Conservation (phyloP, 2,797 vertebrate species). For the Scarus forsteni region DNA sequence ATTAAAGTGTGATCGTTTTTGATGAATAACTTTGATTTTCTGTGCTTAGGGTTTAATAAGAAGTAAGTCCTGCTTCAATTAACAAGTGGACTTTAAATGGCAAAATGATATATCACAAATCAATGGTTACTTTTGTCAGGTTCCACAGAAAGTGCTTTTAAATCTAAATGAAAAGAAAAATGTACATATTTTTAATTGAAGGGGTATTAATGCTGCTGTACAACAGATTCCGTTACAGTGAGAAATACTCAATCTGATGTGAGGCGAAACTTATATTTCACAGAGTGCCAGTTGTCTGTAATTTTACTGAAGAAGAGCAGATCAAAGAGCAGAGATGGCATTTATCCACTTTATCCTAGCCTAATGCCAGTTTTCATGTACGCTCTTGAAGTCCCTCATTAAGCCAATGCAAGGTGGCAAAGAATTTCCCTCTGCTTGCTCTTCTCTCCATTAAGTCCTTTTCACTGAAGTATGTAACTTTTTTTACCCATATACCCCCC, state of each 20-base stretch:
- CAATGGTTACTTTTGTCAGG: not conserved
- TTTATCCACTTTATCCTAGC: conserved; percentile 67
- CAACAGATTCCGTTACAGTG: conserved; percentile 16
- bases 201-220: conserved; percentile 12
- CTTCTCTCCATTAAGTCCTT: conserved; percentile 44
- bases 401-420: conserved; percentile 61
- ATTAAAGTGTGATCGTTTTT: not conserved
- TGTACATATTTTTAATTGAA: not conserved
- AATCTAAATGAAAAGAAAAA: conserved; percentile 1
- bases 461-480: conserved; percentile 44
- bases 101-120: not conserved
- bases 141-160: not conserved
- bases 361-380: conserved; percentile 67
- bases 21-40: not conserved
- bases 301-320: conserved; percentile 46
- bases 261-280: conserved; percentile 41
- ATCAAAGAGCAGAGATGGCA: conserved; percentile 68
- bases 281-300: conserved; percentile 44
- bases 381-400: conserved; percentile 66
- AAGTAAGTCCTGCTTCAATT: not conserved
- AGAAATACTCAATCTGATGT: conserved; percentile 36
- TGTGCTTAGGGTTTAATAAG: not conserved
- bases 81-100: not conserved
- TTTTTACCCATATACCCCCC: conserved; percentile 50
- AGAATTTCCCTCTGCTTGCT: conserved; percentile 44